phyloP scores from a whole-genome alignment of 2,113 vertebrate genomes.

The Antechinus stuartii region DNA sequence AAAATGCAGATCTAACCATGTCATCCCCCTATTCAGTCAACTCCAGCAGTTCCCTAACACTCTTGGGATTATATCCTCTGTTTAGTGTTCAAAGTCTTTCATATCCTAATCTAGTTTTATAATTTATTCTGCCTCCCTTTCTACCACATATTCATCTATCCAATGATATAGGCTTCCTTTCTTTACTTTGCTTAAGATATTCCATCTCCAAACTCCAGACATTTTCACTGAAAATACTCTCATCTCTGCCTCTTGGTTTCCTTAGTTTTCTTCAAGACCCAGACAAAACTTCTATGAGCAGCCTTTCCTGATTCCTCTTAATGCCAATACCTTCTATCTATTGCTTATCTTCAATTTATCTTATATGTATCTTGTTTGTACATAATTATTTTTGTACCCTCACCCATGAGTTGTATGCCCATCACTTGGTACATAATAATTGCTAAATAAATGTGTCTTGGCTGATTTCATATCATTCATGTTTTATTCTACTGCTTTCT shows the following conservation, averaged over 20 bases:
- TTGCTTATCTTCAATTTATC: neutral
- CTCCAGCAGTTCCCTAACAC: neutral
- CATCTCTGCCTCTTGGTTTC: neutral
- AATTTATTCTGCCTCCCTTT: neutral
- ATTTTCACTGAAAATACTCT: neutral
- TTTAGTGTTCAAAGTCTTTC: neutral
- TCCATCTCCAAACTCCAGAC: neutral
- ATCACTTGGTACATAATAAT: neutral
- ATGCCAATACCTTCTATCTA: neutral
- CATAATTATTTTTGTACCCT: neutral
- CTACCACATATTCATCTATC: neutral
- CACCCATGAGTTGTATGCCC: neutral
- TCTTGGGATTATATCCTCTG: neutral
- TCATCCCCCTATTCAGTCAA: neutral
- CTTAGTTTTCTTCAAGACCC: neutral
- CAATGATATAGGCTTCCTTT: neutral
- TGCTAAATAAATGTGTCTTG: neutral
- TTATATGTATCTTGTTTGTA: neutral
- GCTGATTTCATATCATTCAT: neutral
- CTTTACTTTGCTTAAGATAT: neutral
- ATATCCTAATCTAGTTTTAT: neutral
- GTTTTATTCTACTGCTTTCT: neutral
- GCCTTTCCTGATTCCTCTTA: neutral
- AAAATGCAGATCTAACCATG: neutral
- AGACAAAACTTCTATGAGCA: neutral